Conservation (phyloP, 2,797 vertebrate species). For the Lagodon rhomboides region DNA sequence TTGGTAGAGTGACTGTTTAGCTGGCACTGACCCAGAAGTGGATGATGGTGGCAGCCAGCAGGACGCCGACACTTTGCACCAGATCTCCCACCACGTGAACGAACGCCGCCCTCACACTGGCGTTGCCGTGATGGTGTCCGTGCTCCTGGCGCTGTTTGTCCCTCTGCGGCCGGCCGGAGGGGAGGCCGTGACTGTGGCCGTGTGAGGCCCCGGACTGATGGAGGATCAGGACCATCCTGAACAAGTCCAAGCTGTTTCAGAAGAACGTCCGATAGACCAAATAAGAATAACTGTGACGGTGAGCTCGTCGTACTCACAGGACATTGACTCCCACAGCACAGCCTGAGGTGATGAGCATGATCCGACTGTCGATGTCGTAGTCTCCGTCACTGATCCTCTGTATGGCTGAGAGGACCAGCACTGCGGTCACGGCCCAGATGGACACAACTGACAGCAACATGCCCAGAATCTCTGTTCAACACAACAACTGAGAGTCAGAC, state of each 20-base stretch:
- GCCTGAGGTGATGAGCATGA: constrained; percentile 93
- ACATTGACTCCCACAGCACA: constrained; percentile 91
- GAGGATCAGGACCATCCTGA: constrained; percentile 91
- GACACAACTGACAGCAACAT: constrained; percentile 91
- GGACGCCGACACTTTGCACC: constrained; percentile 91
- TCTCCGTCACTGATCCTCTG: constrained; percentile 87
- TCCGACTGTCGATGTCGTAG: constrained; percentile 87
- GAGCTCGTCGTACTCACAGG: constrained; percentile 78
- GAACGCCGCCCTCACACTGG: constrained; percentile 93
- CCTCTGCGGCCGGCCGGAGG: constrained; percentile 52
- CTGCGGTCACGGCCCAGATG: constrained; percentile 91
- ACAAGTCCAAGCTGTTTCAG: background rate
- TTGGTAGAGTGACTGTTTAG: too few relatives aligned
- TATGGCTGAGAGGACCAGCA: constrained; percentile 88
- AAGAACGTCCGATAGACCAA: background rate
- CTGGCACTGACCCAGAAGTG: constrained; percentile 88
- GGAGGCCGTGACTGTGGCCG: constrained; percentile 80
- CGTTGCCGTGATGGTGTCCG: constrained; percentile 78
- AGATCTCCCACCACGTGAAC: constrained; percentile 93
- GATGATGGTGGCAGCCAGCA: constrained; percentile 89
- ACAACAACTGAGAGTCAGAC: constrained; percentile 24
- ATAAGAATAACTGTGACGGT: fast-evolving
- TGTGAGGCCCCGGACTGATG: constrained; percentile 88
- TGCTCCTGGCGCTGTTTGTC: constrained; percentile 61
- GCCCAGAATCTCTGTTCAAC: constrained; percentile 90